Percentiles rank a stretch among this genome's conserved stretches.
phyloP scores from a whole-genome alignment of 2,797 vertebrate species.

The Pipistrellus pygmaeus region DNA sequence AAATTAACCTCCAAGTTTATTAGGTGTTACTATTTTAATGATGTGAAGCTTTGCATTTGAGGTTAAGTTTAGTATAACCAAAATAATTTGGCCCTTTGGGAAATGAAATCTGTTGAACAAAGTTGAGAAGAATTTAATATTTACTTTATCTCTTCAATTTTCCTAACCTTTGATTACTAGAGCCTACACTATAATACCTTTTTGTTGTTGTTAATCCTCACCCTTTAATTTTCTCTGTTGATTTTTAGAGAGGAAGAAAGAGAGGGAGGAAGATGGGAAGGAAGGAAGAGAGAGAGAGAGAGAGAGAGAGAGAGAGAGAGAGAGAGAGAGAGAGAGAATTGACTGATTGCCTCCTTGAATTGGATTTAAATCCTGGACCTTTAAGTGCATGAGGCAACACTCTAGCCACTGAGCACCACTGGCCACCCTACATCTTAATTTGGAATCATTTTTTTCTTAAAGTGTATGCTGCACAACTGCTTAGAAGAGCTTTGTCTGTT shows the following conservation, averaged over 20 bases:
- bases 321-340: too few relatives aligned
- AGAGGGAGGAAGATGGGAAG: too few relatives aligned
- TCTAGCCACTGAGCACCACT: too few relatives aligned
- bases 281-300: too few relatives aligned
- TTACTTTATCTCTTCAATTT: not conserved
- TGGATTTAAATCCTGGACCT: too few relatives aligned
- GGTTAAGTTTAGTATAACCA: constrained; percentile 61
- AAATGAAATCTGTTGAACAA: constrained; percentile 48
- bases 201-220: too few relatives aligned
- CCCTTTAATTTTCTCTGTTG: too few relatives aligned
- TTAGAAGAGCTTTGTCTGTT: not conserved
- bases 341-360: too few relatives aligned
- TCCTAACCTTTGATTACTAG: not conserved
- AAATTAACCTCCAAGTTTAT: constrained; percentile 69
- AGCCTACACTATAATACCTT: not conserved
- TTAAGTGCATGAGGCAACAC: too few relatives aligned
- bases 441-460: not conserved
- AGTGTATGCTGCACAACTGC: not conserved
- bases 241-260: too few relatives aligned
- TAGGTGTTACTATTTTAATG: constrained; percentile 72
- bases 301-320: too few relatives aligned
- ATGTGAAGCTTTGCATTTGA: constrained; percentile 53
- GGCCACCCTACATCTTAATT: not conserved
- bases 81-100: constrained; percentile 65
- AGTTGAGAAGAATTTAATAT: not conserved